Base-by-base conservation (phyloP, 2,113 vertebrate species). In the Albula glossodonta region DNA sequence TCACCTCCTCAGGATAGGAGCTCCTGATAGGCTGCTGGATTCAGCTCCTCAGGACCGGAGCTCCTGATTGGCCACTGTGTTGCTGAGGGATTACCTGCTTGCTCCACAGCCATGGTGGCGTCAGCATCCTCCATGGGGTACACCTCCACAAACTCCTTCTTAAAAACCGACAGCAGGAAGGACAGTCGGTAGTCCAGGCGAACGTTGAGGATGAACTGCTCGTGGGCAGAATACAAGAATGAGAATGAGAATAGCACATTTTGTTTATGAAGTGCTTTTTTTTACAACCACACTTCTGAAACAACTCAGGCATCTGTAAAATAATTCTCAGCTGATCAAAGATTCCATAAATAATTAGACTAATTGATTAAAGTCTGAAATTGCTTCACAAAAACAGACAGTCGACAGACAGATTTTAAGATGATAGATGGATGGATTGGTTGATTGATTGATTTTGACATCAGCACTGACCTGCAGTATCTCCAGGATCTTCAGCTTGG, bases 71-170 rank as follows among this genome's bases (percentile, higher is more conserved):
- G 51, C 51, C 12, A 15, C 63, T 17, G 9, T 70, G 41, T 82
- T 81, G 66, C 1, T 31, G 1, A 41, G 53, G 12, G 49, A 41
- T 12, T 77, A 99, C 98, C 97, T 95, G 97, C 94, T 1, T 96
- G 96, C 88, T 99, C 98, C 86, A 96, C 94, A 78, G 96, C 95
- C 2, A 97, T 97, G 0, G 97, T 98, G 84, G 98, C 97, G 0
- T 99, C 98, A 0, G 97, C 97, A 83, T 99, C 97, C 87, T 95
- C 97, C 97, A 98, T 98, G 10, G 97, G 97, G 80, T 98, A 98
- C 89, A 98, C 97, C 2, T 98, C 98, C 87, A 97, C 97, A 91
- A 99, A 99, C 92, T 99, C 98, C 92, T 99, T 99, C 94, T 99
- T 99, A 89, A 99, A 99, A 82, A 98, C 96, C 0, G 98, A 99